Percentiles rank a stretch among this genome's conserved stretches.
Evolutionary conservation across 37 sponge, comb jelly and placozoan species (phyloP).

Genomic region (Tethya wilhelma): DNA sequence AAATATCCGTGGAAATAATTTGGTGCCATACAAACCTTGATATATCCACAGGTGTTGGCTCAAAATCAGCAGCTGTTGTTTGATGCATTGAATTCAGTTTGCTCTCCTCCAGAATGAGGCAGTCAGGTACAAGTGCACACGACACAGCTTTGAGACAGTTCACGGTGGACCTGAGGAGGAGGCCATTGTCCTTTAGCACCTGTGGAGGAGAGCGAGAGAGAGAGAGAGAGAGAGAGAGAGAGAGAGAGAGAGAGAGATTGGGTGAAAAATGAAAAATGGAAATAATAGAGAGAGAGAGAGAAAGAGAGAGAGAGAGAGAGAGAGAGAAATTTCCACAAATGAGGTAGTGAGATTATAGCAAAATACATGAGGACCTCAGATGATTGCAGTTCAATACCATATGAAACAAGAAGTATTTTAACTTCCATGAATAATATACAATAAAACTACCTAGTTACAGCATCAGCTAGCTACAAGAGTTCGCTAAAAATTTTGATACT

Average conservation of each 20-base stretch:
- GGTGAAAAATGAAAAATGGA: no score
- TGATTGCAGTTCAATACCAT: no score
- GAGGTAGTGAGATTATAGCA: background rate
- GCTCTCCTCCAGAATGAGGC: slow-evolving; percentile 22
- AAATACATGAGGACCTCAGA: no score
- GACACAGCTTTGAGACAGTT: slow-evolving; percentile 53
- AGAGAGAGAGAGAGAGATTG: slow-evolving; percentile 11
- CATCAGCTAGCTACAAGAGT: no score
- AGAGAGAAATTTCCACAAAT: background rate
- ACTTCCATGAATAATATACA: no score
- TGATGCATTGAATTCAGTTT: slow-evolving; percentile 1
- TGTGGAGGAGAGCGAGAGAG: slow-evolving; percentile 12
- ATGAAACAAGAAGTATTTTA: background rate
- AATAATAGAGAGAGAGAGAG: background rate
- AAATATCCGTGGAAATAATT: no score
- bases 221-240: slow-evolving; percentile 16
- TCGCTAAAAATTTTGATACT: no score
- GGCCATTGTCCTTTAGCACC: background rate
- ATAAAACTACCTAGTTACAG: no score
- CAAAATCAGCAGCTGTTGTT: slow-evolving; percentile 8
- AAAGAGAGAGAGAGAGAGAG: background rate
- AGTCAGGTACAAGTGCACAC: slow-evolving; percentile 41
- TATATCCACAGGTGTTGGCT: slow-evolving; percentile 33
- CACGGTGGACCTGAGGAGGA: slow-evolving; percentile 5
- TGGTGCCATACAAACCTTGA: no score